Evolutionary conservation across 2,888 invertebrate genomes (phyloP), one percentile per base, ranked within the genome.

Genomic region (Torymus texanus): DNA sequence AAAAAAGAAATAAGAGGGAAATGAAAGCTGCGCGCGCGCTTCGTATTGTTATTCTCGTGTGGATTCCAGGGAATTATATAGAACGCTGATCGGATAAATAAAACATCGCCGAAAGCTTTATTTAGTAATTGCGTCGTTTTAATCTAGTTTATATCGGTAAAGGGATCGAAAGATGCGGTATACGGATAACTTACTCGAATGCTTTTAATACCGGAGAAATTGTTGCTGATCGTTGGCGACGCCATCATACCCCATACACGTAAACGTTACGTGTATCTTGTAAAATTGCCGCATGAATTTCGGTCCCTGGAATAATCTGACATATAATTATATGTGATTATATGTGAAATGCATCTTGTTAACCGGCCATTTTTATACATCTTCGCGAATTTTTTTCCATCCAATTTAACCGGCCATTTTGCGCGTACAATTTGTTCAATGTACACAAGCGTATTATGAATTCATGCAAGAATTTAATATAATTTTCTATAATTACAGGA

Each of bases 311-410:
- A n/a, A 56, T 73, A 61, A 73, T 61, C 61, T 41, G 12, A 62
- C 56, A 61, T 67, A 73, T 67, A 73, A 78, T 78, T 78, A 18
- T 53, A 53, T 21, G 72, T 29, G 21, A 73, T 73, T 73, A 62
- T 62, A 62, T 50, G 41, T 41, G 56, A 62, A 67, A 72, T 61
- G 5, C 18, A n/a, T 21, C 72, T 67, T 18, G 56, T 50, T 50
- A 56, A 56, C 61, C 21, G 66, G n/a, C 50, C 24, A 63, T 55
- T 77, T 65, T 76, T 50, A 66, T 29, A 41, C 2, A 12, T 72
- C 61, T 55, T 72, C 12, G 66, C 59, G 21, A 5, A 18, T n/a
- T 55, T 63, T 61, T 58, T 68, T 67, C 13, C 50, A 14, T 14
- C n/a, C 55, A 14, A 66, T 58, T 59, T 61, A 18, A n/a, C 41